Base-by-base conservation (phyloP, 1,140 invertebrate genomes). In the Fragariocoptes setiger region DNA sequence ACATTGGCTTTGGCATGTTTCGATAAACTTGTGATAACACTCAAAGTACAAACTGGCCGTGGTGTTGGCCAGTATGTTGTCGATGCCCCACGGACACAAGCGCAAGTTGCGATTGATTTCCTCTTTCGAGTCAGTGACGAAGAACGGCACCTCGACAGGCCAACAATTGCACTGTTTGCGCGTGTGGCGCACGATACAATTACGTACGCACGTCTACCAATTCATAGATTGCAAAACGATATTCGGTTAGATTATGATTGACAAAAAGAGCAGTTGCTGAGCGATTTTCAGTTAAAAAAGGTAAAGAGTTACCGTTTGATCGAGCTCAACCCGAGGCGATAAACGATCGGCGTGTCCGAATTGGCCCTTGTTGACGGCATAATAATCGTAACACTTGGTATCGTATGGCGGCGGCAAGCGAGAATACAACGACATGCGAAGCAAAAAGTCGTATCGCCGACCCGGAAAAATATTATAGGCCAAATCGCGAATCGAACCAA, bases 341-440 rank as follows among this genome's bases (percentile, higher is more conserved):
- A n/a, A n/a, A n/a, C n/a, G n/a, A n/a, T n/a, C n/a, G n/a, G n/a
- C n/a, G n/a, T n/a, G n/a, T n/a, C n/a, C n/a, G n/a, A n/a, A n/a
- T n/a, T n/a, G n/a, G n/a, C n/a, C n/a, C n/a, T n/a, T n/a, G n/a
- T n/a, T n/a, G n/a, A n/a, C n/a, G n/a, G n/a, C n/a, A n/a, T n/a
- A n/a, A 31, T 40, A 40, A 40, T 40, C 21, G 15, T n/a, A 25
- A 25, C 39, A 40, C 14, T 21, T 14, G 12, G 39, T 16, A 21
- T 22, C 17, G 14, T 40, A 25, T 14, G 39, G 39, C 8, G 39
- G 21, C 19, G 39, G 39, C 12, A 40, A 16, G n/a, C 19, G 25
- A 8, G 8, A 8, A n/a, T 8, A 8, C 25, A 31, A 8, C 25
- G 25, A 31, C 8, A 8, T 8, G 8, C n/a, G 25, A 31, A 31